Evolutionary conservation across 2,888 invertebrate species (phyloP).

Genomic region (Caenorhabditis drosophilae): DNA sequence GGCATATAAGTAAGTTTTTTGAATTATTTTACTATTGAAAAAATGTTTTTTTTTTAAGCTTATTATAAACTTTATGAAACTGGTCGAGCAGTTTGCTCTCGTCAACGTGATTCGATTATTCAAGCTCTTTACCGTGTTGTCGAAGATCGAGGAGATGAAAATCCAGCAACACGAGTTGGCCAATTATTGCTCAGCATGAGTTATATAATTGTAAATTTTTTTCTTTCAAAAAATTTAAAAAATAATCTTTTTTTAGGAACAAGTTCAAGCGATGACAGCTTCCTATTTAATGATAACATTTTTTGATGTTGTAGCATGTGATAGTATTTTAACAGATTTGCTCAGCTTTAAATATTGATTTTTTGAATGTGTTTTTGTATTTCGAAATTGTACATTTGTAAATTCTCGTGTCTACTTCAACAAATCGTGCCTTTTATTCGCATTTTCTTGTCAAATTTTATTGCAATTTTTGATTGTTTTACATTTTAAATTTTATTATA

Average conservation of each 20-base stretch:
- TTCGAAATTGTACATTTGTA: not conserved
- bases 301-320: conserved; percentile 46
- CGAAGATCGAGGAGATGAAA: conserved; percentile 37
- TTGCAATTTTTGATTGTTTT: not conserved
- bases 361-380: not conserved
- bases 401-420: not conserved
- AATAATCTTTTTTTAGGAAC: conserved; percentile 37
- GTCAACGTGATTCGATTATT: conserved; percentile 40
- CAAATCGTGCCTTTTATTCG: conserved; percentile 5
- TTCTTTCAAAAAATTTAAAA: not conserved
- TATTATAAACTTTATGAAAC: conserved; percentile 29
- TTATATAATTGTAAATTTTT: conserved; percentile 43
- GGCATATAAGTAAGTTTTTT: no score
- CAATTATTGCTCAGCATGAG: conserved; percentile 44
- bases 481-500: not conserved
- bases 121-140: conserved; percentile 44
- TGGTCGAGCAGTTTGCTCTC: conserved; percentile 42
- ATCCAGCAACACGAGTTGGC: conserved; percentile 44
- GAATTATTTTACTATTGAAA: no score
- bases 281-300: conserved; percentile 44
- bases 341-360: conserved; percentile 25
- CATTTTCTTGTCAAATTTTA: not conserved
- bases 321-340: conserved; percentile 40
- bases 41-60: no score
- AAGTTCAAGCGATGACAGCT: conserved; percentile 42